Percentiles rank a stretch among this genome's conserved stretches.
Conservation (phyloP, 2,888 invertebrate genomes). For the Agriotes lineatus region DNA sequence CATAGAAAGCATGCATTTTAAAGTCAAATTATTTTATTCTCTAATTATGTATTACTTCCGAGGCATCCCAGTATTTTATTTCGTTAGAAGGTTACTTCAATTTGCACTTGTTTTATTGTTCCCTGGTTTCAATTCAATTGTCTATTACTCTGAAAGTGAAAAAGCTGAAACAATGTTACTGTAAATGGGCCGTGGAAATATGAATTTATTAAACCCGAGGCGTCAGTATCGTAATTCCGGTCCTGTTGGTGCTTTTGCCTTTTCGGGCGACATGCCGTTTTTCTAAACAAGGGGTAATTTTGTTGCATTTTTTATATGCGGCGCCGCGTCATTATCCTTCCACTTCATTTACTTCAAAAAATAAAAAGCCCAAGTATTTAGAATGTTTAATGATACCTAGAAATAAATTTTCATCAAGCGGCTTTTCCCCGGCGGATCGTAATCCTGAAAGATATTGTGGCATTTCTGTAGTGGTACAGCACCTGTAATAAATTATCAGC, state of each 20-base stretch:
- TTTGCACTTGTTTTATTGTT: too few relatives aligned
- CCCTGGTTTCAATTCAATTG: too few relatives aligned
- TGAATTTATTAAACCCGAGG: too few relatives aligned
- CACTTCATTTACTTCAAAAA: conserved; percentile 19
- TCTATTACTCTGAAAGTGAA: too few relatives aligned
- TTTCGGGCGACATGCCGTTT: neutral
- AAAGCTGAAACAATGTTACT: too few relatives aligned
- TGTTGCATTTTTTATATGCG: conserved; percentile 2
- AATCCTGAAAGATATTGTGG: conserved; percentile 31
- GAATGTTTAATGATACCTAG: conserved; percentile 24
- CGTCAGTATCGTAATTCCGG: too few relatives aligned
- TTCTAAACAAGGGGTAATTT: conserved; percentile 1
- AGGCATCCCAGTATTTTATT: too few relatives aligned
- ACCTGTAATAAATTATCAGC: conserved; percentile 36
- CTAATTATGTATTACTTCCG: too few relatives aligned
- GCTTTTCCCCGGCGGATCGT: conserved; percentile 31
- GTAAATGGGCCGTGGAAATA: too few relatives aligned
- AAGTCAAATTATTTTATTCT: too few relatives aligned
- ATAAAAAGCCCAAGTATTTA: conserved; percentile 21
- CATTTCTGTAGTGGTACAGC: conserved; percentile 14
- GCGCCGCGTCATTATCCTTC: neutral
- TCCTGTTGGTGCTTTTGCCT: neutral
- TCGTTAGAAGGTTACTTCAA: too few relatives aligned
- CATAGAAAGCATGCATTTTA: too few relatives aligned
- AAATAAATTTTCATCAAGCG: conserved; percentile 28